Percentiles rank a stretch among this genome's conserved stretches.
Evolutionary conservation across 2,797 vertebrate species (phyloP).

Genomic region (Schizopygopsis malacanthus): DNA sequence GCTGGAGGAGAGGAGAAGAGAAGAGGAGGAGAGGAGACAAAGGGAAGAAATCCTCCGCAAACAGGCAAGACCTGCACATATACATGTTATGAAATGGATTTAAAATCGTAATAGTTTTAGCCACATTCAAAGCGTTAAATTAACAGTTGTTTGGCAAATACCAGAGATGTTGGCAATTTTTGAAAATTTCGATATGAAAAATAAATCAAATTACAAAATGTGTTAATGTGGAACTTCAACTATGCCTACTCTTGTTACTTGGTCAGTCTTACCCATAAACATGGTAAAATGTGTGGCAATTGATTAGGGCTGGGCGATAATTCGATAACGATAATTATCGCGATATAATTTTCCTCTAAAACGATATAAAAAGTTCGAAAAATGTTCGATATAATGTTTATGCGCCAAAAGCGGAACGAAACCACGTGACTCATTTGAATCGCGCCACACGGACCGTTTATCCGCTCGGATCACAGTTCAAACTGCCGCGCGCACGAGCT

Average conservation of each 20-base stretch:
- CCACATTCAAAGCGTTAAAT: neutral
- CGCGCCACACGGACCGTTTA: too few relatives aligned
- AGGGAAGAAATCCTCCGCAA: constrained; percentile 92
- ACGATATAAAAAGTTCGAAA: too few relatives aligned
- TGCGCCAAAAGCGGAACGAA: too few relatives aligned
- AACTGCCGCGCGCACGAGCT: too few relatives aligned
- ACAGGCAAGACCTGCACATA: constrained; percentile 79
- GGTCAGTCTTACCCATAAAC: too few relatives aligned
- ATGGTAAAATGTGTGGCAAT: neutral
- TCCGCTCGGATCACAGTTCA: too few relatives aligned
- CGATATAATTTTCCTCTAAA: too few relatives aligned
- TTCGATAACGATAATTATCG: too few relatives aligned
- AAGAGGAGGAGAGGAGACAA: constrained; percentile 91
- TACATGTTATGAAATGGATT: neutral
- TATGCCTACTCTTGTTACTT: neutral
- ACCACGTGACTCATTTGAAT: too few relatives aligned
- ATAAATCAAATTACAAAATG: neutral
- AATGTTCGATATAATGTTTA: too few relatives aligned
- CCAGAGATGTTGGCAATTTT: neutral
- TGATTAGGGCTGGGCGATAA: neutral
- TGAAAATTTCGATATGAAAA: neutral
- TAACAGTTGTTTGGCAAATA: neutral
- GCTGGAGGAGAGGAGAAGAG: constrained; percentile 84
- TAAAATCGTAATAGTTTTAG: neutral
- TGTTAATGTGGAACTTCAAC: neutral